A percentile compares a stretch with the other conserved stretches of the same genome.
phyloP scores from a whole-genome alignment of 2,888 invertebrate genomes.

The Hecatera dysodea region DNA sequence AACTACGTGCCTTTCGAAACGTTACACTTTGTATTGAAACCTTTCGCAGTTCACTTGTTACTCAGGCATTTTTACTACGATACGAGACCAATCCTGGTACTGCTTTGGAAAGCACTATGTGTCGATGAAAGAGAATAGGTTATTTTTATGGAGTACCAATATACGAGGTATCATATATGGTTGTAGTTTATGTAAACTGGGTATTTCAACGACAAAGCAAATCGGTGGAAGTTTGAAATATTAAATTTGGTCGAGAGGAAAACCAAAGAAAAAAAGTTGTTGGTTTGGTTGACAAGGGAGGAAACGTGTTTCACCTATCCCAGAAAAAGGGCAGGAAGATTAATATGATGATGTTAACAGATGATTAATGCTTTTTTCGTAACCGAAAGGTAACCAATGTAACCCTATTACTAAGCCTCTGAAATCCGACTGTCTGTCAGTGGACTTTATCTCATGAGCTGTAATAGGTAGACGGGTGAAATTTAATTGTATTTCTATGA shows the following conservation, averaged over 20 bases:
- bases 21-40: slow-evolving; percentile 23
- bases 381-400: too few species aligned
- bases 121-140: slow-evolving; percentile 5
- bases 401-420: too few species aligned
- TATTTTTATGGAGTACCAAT: slow-evolving; percentile 3
- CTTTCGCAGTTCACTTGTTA: slow-evolving; percentile 18
- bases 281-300: too few species aligned
- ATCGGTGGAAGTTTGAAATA: background rate
- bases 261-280: too few species aligned
- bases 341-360: too few species aligned
- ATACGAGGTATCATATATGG: background rate
- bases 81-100: slow-evolving; percentile 12
- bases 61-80: slow-evolving; percentile 20
- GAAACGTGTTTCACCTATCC: too few species aligned
- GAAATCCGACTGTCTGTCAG: too few species aligned
- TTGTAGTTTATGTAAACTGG: background rate
- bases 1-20: slow-evolving; percentile 20
- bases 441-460: too few species aligned
- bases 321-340: too few species aligned
- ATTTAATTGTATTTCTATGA: too few species aligned
- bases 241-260: background rate
- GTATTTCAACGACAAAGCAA: background rate
- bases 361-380: too few species aligned
- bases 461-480: too few species aligned
- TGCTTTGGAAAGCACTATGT: background rate